Conservation (phyloP, 2,888 invertebrate species). For the Leptinotarsa juncta region DNA sequence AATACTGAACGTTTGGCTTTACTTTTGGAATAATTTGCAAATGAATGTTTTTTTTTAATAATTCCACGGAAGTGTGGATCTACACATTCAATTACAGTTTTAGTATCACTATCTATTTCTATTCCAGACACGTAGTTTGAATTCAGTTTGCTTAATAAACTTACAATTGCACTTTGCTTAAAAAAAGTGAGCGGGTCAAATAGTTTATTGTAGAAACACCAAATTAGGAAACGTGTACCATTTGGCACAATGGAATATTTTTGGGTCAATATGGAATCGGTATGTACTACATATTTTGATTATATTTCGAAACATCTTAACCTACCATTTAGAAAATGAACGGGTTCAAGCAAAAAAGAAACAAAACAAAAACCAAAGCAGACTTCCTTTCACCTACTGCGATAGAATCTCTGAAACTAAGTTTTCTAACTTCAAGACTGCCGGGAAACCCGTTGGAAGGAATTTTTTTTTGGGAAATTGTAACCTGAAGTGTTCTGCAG, state of each 20-base stretch:
- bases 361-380: not conserved
- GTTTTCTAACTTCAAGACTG: too few relatives aligned
- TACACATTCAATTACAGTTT: slow-evolving; percentile 5
- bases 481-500: too few relatives aligned
- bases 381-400: not conserved
- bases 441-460: too few relatives aligned
- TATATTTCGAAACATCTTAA: slow-evolving; percentile 1
- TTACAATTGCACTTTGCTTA: not conserved
- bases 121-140: not conserved
- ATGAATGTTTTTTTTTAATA: not conserved
- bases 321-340: not conserved
- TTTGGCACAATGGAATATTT: slow-evolving; percentile 12
- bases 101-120: slow-evolving; percentile 3
- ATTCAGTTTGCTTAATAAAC: not conserved
- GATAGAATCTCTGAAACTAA: too few relatives aligned
- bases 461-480: too few relatives aligned
- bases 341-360: not conserved
- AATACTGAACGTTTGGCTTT: slow-evolving; percentile 53
- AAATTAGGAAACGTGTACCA: not conserved
- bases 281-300: not conserved
- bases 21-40: slow-evolving; percentile 23
- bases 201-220: not conserved
- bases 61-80: too few relatives aligned
- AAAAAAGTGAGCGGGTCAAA: not conserved
- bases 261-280: not conserved